Evolutionary conservation across 2,888 invertebrate genomes (phyloP).

Genomic region (Ormyrus thymus): DNA sequence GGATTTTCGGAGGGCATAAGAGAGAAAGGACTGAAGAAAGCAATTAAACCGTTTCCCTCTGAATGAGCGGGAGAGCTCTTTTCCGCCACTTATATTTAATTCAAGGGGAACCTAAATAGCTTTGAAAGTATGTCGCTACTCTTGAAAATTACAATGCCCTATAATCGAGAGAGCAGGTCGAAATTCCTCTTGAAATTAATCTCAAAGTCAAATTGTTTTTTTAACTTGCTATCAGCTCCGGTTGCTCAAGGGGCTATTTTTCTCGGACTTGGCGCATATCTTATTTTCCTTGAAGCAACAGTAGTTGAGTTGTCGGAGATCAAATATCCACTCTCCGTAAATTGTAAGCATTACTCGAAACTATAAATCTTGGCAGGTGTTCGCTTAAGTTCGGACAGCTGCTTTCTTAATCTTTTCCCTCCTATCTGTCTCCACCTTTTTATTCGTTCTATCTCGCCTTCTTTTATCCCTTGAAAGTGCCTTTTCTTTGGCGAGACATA

Average conservation of each 20-base stretch:
- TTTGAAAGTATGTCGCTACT: constrained; percentile 7
- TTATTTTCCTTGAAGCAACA: neutral
- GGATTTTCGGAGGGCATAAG: too few relatives aligned
- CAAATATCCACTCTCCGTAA: neutral
- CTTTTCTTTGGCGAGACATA: too few relatives aligned
- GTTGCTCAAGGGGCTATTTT: too few relatives aligned
- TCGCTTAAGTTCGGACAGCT: constrained; percentile 3
- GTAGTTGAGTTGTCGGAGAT: neutral
- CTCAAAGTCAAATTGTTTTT: neutral
- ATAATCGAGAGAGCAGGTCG: neutral
- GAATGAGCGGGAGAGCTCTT: neutral
- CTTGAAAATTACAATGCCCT: constrained; percentile 1
- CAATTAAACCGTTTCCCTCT: neutral
- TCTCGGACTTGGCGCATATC: neutral
- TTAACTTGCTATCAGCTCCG: too few relatives aligned
- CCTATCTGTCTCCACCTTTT: neutral
- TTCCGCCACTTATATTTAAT: constrained; percentile 11
- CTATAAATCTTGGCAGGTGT: constrained; percentile 30
- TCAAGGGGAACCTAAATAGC: constrained; percentile 9
- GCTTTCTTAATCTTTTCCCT: constrained; percentile 2
- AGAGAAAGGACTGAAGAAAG: neutral
- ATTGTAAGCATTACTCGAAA: constrained; percentile 17
- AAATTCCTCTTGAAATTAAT: neutral
- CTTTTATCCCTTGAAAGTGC: neutral
- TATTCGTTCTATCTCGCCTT: neutral